Evolutionary conservation across 2,113 vertebrate genomes (phyloP), one percentile per base, ranked within the genome.

Genomic region (Amblyornis subalaris): DNA sequence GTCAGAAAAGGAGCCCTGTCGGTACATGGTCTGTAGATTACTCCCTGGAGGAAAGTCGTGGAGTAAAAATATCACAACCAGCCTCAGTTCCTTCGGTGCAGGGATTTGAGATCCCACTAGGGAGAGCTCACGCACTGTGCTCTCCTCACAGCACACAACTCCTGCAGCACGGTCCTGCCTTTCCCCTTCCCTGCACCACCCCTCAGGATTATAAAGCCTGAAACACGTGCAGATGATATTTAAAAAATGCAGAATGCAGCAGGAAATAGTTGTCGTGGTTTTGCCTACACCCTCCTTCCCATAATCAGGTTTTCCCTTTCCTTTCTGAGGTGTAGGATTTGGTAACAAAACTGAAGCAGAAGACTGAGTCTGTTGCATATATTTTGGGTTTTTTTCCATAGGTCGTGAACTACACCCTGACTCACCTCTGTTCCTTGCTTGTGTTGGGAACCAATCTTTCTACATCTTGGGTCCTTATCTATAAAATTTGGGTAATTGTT

Each of bases 71-170:
- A 54, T 31, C 9, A 12, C 0, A 1, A 67, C 2, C 22, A 40
- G 5, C 3, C 26, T 4, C 5, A 18, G 18, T 3, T 51, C 18
- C 44, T 69, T 31, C 6, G 2, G 10, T 62, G 89, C 74, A 91
- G 50, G 9, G 17, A 58, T 85, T 54, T 22, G 31, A 50, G 38
- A 47, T 29, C 50, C 93, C 95, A 73, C 87, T 82, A 96, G 96
- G 62, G 89, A 40, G 94, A 91, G 95, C 93, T 94, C 91, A 79
- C 10, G 66, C 44, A 73, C 77, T 2, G 3, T 2, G 3, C 29
- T 72, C 44, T 22, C 21, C 54, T 40, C 31, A 10, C 14, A 5
- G 38, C 29, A 9, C 24, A 17, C 23, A 51, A 5, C 31, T 38
- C 10, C 16, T 75, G 38, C 53, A 24, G 7, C 24, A 10, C 1